Conservation (phyloP, 1,140 invertebrate genomes). For the Drosophila prosaltans region DNA sequence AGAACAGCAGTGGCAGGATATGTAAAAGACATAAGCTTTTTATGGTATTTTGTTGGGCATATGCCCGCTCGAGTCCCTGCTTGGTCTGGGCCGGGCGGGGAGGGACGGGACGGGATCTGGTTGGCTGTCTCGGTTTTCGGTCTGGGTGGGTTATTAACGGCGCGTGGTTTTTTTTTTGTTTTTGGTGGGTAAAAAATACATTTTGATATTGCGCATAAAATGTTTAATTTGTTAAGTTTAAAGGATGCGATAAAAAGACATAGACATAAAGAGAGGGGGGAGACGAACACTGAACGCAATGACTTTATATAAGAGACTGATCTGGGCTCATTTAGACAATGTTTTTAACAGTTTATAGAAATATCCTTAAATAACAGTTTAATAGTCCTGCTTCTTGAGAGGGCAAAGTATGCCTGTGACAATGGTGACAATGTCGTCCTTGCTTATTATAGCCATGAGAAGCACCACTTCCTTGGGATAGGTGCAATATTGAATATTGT, state of each 20-base stretch:
- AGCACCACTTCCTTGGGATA: too few species aligned
- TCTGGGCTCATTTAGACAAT: too few species aligned
- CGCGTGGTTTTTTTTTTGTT: conserved; percentile 4
- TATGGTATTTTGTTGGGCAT: conserved; percentile 48
- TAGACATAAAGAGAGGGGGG: neutral
- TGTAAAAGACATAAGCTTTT: conserved; percentile 69
- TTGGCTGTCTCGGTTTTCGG: neutral
- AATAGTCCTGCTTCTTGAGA: too few species aligned
- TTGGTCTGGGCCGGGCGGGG: neutral
- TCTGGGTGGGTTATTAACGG: conserved; percentile 60
- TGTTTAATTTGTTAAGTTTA: conserved; percentile 57
- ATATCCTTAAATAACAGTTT: too few species aligned
- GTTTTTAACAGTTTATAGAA: too few species aligned
- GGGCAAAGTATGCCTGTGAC: too few species aligned
- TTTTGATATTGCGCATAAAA: conserved; percentile 54
- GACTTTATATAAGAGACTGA: too few species aligned
- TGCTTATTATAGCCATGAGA: too few species aligned
- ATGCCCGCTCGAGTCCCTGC: neutral
- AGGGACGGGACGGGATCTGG: conserved; percentile 9
- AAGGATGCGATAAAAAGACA: neutral
- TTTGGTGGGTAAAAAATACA: conserved; percentile 34
- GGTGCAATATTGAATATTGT: too few species aligned
- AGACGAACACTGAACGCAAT: too few species aligned
- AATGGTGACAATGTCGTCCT: too few species aligned
- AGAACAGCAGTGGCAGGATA: conserved; percentile 32